A percentile compares a stretch with the other conserved stretches of the same genome.
These are phyloP conservation scores for Aplysia californica DNA, from an alignment of 1,140 invertebrate species.

Conservation along the genomic window DNA sequence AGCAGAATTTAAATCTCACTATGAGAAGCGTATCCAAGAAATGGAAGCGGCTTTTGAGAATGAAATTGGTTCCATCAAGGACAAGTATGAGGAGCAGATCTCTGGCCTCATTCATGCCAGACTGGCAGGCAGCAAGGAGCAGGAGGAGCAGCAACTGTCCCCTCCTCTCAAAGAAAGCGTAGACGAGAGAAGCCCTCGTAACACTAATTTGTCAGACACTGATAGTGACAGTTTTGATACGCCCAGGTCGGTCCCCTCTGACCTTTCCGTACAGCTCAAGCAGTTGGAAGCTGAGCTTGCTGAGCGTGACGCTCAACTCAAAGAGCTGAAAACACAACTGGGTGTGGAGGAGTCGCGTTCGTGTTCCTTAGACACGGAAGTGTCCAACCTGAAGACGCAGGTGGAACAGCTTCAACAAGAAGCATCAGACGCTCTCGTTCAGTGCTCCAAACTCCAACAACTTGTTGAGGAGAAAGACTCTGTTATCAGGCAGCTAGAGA, in stretches of 20 bases:
- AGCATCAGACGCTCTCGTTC: neutral
- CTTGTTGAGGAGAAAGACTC: slow-evolving; percentile 1
- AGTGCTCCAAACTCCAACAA: neutral
- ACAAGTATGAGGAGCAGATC: slow-evolving; percentile 38
- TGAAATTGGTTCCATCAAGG: slow-evolving; percentile 34
- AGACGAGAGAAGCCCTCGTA: slow-evolving; percentile 29
- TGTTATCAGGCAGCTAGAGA: slow-evolving; percentile 8
- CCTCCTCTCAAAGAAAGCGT: slow-evolving; percentile 36
- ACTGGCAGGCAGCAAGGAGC: neutral
- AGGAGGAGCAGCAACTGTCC: neutral
- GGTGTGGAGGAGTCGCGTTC: neutral
- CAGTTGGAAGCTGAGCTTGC: slow-evolving; percentile 37
- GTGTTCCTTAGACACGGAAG: neutral
- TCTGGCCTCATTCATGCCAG: slow-evolving; percentile 10
- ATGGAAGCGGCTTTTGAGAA: slow-evolving; percentile 37
- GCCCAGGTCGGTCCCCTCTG: neutral
- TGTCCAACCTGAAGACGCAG: neutral
- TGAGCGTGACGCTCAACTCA: slow-evolving; percentile 23
- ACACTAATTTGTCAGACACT: slow-evolving; percentile 41
- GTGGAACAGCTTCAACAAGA: neutral
- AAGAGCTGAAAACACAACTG: slow-evolving; percentile 2
- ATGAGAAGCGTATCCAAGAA: slow-evolving; percentile 46
- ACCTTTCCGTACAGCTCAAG: slow-evolving; percentile 25
- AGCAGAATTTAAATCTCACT: slow-evolving; percentile 41
- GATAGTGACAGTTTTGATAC: slow-evolving; percentile 30